Evolutionary conservation across 2,797 vertebrate species (phyloP).

Genomic region (Novumbra hubbsi): DNA sequence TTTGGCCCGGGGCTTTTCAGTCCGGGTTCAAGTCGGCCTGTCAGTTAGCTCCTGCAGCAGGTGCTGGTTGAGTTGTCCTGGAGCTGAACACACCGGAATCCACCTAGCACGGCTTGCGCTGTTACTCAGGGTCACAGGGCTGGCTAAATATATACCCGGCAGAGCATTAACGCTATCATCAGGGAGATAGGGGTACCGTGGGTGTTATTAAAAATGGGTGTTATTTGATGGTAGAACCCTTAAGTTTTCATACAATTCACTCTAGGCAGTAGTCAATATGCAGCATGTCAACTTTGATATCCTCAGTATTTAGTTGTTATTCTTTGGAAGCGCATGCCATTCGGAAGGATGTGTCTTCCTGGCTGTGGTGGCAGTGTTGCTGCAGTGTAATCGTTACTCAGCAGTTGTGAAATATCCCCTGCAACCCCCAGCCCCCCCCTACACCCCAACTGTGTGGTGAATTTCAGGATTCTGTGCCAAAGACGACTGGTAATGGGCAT

Average conservation of each 20-base stretch:
- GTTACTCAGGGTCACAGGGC: conserved; percentile 39
- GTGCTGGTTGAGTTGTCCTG: conserved; percentile 32
- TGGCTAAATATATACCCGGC: conserved; percentile 52
- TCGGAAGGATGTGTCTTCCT: background rate
- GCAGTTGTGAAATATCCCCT: too few species aligned
- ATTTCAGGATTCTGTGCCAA: conserved; percentile 22
- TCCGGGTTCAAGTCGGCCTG: conserved; percentile 37
- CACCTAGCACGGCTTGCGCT: conserved; percentile 35
- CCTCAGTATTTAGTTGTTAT: background rate
- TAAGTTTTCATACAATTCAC: background rate
- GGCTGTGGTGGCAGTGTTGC: background rate
- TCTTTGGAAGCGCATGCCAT: background rate
- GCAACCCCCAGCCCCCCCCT: too few species aligned
- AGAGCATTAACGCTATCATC: conserved; percentile 45
- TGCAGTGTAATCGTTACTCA: background rate
- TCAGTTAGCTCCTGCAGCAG: conserved; percentile 49
- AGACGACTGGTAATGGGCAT: conserved; percentile 24
- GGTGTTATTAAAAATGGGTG: background rate
- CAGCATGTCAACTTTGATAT: background rate
- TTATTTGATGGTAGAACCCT: background rate
- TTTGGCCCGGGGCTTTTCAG: conserved; percentile 30
- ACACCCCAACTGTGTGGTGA: background rate
- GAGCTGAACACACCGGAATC: conserved; percentile 44
- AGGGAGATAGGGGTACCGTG: conserved; percentile 36
- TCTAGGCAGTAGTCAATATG: too few species aligned